Evolutionary conservation across 2,113 vertebrate genomes (phyloP).

Genomic region (Pomatorhinus ruficollis): DNA sequence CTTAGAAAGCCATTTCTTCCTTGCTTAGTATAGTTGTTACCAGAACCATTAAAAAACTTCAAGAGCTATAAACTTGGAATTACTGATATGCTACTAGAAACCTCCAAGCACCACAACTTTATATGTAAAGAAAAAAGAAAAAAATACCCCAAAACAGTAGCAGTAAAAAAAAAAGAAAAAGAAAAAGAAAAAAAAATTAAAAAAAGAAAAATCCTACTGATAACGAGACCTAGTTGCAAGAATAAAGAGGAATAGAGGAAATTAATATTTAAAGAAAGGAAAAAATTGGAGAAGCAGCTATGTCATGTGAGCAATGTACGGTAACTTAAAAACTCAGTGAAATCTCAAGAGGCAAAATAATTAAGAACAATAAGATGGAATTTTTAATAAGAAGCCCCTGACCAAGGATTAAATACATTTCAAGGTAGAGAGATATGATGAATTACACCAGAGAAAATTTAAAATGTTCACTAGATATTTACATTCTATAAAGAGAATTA

Average conservation of each 20-base stretch:
- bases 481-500: neutral
- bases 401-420: neutral
- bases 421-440: neutral
- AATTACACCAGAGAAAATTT: neutral
- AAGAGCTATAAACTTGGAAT: neutral
- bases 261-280: neutral
- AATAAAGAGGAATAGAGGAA: neutral
- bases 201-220: neutral
- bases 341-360: neutral
- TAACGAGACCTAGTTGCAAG: neutral
- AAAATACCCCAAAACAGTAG: fast-evolving
- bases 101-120: neutral
- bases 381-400: neutral
- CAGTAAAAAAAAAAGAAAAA: neutral
- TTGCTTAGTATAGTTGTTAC: neutral
- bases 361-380: neutral
- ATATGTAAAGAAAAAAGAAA: neutral
- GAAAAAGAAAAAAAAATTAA: neutral
- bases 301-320: neutral
- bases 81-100: neutral
- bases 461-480: neutral
- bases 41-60: neutral
- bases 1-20: neutral
- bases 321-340: neutral
- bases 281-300: neutral